Evolutionary conservation across 1,140 invertebrate species (phyloP).

Genomic region (Euura lappo): DNA sequence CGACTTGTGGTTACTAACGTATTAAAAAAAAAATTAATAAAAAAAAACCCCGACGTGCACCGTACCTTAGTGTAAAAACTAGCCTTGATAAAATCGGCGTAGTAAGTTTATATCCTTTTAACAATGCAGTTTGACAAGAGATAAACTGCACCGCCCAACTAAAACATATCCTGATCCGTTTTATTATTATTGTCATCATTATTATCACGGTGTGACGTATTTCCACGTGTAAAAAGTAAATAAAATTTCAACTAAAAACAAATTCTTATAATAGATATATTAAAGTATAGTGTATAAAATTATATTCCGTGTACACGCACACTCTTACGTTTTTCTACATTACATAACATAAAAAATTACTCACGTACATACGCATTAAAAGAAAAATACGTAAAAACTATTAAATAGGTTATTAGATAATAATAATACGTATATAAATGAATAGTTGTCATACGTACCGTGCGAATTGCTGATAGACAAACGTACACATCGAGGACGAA

Average conservation of each 20-base stretch:
- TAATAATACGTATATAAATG: not conserved
- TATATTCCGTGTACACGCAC: not conserved
- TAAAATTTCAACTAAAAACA: not conserved
- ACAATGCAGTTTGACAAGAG: too few relatives aligned
- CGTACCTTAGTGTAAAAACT: too few relatives aligned
- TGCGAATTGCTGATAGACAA: not conserved
- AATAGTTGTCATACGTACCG: not conserved
- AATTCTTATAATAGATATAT: too few relatives aligned
- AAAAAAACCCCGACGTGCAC: not conserved
- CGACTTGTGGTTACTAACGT: not conserved
- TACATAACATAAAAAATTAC: not conserved
- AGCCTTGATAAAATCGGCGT: conserved; percentile 6
- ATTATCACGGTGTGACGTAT: too few relatives aligned
- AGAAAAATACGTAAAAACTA: too few relatives aligned
- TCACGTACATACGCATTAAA: not conserved
- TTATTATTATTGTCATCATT: not conserved
- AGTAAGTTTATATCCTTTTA: not conserved
- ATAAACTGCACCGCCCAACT: not conserved
- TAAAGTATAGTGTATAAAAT: too few relatives aligned
- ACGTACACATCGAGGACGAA: not conserved
- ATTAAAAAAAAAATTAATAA: not conserved
- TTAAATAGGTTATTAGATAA: not conserved
- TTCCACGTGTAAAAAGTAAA: not conserved
- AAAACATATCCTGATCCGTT: not conserved
- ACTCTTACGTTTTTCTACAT: not conserved